phyloP scores from a whole-genome alignment of 2,113 vertebrate species.

The Arothron firmamentum region DNA sequence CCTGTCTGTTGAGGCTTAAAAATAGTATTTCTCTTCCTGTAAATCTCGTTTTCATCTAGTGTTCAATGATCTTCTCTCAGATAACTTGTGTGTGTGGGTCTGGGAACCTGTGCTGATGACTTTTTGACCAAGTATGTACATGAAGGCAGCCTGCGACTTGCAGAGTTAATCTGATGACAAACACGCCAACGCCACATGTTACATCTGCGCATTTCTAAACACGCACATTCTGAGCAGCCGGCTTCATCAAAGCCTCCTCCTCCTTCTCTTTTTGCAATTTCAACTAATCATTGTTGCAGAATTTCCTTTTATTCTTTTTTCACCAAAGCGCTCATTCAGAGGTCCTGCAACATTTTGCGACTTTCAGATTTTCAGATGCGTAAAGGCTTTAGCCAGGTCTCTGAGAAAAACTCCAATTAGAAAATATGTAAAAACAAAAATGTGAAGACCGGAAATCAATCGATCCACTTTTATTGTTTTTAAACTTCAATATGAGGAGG shows the following conservation, averaged over 20 bases:
- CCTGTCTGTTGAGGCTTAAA: background rate
- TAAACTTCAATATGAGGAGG: too few species aligned
- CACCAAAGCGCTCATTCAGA: too few species aligned
- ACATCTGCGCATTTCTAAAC: slow-evolving; percentile 40
- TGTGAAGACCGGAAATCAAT: too few species aligned
- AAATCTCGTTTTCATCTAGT: background rate
- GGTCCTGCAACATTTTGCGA: too few species aligned
- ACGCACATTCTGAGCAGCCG: slow-evolving; percentile 21
- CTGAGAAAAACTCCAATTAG: too few species aligned
- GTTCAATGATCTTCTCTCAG: background rate
- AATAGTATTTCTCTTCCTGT: background rate
- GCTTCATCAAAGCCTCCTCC: slow-evolving; percentile 30
- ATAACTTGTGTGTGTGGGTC: background rate
- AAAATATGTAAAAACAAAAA: too few species aligned
- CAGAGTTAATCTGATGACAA: slow-evolving; percentile 35
- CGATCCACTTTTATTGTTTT: too few species aligned
- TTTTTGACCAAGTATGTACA: slow-evolving; percentile 1
- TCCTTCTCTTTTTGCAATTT: background rate
- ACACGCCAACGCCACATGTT: slow-evolving; percentile 15
- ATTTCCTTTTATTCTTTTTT: too few species aligned
- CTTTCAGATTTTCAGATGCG: too few species aligned
- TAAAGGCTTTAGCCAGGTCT: too few species aligned
- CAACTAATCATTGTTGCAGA: too few species aligned
- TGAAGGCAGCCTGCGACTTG: slow-evolving; percentile 31
- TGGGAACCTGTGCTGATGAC: background rate